phyloP scores from a whole-genome alignment of 2,113 vertebrate species.

The Steatornis caripensis region DNA sequence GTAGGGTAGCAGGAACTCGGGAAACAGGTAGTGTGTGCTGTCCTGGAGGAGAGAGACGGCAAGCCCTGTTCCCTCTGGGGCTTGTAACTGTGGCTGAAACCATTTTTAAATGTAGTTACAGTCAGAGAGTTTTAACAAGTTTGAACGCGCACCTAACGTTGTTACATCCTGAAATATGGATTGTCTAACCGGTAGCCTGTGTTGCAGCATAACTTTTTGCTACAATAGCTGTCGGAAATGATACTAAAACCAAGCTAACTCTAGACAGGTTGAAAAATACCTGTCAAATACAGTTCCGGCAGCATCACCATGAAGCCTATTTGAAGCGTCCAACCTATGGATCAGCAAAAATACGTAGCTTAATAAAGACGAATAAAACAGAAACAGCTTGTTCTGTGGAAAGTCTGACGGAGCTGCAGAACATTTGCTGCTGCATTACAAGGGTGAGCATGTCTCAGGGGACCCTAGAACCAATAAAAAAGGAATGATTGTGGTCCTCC shows the following conservation, averaged over 20 bases:
- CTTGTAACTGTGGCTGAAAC: background rate
- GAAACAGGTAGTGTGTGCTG: background rate
- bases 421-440: background rate
- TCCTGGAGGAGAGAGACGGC: background rate
- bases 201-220: constrained; percentile 21
- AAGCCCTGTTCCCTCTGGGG: constrained; percentile 7
- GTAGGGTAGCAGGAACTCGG: background rate
- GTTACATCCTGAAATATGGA: constrained; percentile 32
- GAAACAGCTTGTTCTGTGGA: background rate
- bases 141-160: constrained; percentile 21
- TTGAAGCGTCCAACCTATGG: background rate
- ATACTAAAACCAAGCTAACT: background rate
- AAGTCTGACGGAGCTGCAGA: background rate
- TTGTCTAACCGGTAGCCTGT: background rate
- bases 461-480: background rate
- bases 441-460: background rate
- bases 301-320: background rate
- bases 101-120: constrained; percentile 41
- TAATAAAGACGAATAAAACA: constrained; percentile 29
- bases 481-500: background rate
- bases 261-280: constrained; percentile 15
- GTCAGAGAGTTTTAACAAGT: constrained; percentile 40
- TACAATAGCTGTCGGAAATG: constrained; percentile 23
- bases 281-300: background rate
- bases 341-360: background rate